Conservation (phyloP, 2,797 vertebrate species). For the Triplophysa bombifrons region DNA sequence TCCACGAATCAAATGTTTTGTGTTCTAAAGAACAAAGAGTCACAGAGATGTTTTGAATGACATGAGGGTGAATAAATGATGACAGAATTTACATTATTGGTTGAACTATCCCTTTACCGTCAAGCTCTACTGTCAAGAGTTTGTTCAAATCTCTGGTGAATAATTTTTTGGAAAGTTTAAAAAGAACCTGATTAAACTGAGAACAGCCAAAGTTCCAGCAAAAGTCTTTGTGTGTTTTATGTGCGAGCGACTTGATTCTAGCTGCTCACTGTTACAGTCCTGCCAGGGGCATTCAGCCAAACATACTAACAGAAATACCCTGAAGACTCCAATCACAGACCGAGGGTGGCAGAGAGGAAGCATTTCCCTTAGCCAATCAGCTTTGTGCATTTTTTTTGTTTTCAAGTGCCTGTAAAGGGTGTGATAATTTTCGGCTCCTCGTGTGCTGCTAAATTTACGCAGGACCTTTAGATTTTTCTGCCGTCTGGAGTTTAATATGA, state of each 20-base stretch:
- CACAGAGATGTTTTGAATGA: too few relatives aligned
- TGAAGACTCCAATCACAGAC: conserved; percentile 27
- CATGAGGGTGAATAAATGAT: too few relatives aligned
- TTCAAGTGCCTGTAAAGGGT: background rate
- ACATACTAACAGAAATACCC: conserved; percentile 12
- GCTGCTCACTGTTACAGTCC: conserved; percentile 27
- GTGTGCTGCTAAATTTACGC: conserved; percentile 53
- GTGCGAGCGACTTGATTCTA: conserved; percentile 40
- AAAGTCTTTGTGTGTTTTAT: conserved; percentile 3
- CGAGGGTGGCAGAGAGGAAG: conserved; percentile 6
- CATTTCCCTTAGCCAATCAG: conserved; percentile 25
- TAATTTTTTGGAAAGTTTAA: background rate
- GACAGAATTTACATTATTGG: too few relatives aligned
- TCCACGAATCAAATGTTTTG: too few relatives aligned
- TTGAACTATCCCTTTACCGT: background rate
- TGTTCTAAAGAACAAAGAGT: too few relatives aligned
- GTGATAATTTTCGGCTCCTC: conserved; percentile 35
- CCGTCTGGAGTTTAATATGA: background rate
- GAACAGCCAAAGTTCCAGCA: background rate
- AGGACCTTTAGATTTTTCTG: conserved; percentile 44
- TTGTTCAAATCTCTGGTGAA: background rate
- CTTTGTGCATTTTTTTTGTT: background rate
- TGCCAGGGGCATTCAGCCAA: conserved; percentile 44
- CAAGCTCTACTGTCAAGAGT: background rate
- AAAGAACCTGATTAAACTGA: background rate